Conservation (phyloP, 2,888 invertebrate genomes). For the Caenorhabditis imperialis region DNA sequence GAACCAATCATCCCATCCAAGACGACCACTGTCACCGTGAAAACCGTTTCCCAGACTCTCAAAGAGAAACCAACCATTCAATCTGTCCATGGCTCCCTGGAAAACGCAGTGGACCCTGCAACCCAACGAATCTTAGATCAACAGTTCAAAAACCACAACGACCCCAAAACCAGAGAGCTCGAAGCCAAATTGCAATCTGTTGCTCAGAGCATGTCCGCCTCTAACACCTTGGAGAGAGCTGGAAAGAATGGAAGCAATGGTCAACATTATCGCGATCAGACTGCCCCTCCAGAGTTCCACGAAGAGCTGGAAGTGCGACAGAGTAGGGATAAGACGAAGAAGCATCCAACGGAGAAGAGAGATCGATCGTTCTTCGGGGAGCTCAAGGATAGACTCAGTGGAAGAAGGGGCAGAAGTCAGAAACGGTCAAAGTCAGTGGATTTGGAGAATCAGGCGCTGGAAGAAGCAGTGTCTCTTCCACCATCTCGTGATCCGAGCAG, state of each 20-base stretch:
- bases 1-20: slow-evolving; percentile 64
- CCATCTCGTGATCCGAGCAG: slow-evolving; percentile 74
- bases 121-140: slow-evolving; percentile 61
- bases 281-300: slow-evolving; percentile 50
- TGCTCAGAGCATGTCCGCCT: slow-evolving; percentile 45
- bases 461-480: slow-evolving; percentile 76
- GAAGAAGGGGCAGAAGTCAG: slow-evolving; percentile 59
- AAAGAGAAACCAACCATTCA: slow-evolving; percentile 67
- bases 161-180: slow-evolving; percentile 52
- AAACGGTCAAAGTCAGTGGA: slow-evolving; percentile 72
- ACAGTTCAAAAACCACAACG: slow-evolving; percentile 56
- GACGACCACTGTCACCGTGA: slow-evolving; percentile 68
- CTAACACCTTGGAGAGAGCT: slow-evolving; percentile 42
- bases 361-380: slow-evolving; percentile 76
- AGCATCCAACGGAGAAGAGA: slow-evolving; percentile 59
- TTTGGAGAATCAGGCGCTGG: slow-evolving; percentile 63
- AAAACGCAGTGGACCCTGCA: slow-evolving; percentile 67
- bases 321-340: slow-evolving; percentile 58
- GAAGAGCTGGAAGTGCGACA: slow-evolving; percentile 48
- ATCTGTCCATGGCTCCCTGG: slow-evolving; percentile 68
- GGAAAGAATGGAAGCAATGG: slow-evolving; percentile 39
- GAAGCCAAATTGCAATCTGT: slow-evolving; percentile 59
- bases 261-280: slow-evolving; percentile 30
- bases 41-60: slow-evolving; percentile 68
- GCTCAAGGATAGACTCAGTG: slow-evolving; percentile 71